A percentile compares a stretch with the other conserved stretches of the same genome.
phyloP scores from a whole-genome alignment of 2,888 invertebrate genomes.

The Harpalus rubripes region DNA sequence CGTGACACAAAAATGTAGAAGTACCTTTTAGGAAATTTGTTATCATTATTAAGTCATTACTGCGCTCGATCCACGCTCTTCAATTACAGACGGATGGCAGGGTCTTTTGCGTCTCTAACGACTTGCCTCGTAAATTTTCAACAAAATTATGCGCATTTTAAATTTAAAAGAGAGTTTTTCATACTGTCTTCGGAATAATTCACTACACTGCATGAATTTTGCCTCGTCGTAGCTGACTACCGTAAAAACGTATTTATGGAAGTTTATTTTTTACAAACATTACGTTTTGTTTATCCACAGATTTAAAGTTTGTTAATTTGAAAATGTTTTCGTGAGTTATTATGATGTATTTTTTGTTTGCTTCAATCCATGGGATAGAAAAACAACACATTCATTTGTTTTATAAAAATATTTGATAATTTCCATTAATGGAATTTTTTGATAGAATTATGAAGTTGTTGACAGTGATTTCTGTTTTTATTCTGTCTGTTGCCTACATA shows the following conservation, averaged over 20 bases:
- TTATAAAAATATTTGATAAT: too few relatives aligned
- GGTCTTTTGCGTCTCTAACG: slow-evolving; percentile 29
- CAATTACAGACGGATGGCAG: slow-evolving; percentile 48
- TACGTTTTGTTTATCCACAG: slow-evolving; percentile 20
- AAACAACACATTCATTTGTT: not conserved
- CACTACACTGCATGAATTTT: slow-evolving; percentile 28
- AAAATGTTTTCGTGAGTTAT: not conserved
- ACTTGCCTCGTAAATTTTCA: slow-evolving; percentile 53
- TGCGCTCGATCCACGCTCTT: not conserved
- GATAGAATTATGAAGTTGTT: too few relatives aligned
- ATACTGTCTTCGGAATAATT: slow-evolving; percentile 40
- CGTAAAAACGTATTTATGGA: slow-evolving; percentile 48
- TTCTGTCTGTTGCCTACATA: too few relatives aligned
- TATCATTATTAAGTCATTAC: slow-evolving; percentile 55
- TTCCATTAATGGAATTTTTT: too few relatives aligned
- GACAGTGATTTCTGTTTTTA: too few relatives aligned
- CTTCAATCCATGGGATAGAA: not conserved
- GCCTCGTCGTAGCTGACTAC: slow-evolving; percentile 6
- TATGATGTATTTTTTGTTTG: not conserved
- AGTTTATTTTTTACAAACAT: slow-evolving; percentile 4
- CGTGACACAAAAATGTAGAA: slow-evolving; percentile 12
- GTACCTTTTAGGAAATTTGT: slow-evolving; percentile 48
- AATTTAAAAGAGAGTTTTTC: slow-evolving; percentile 53
- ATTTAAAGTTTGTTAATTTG: slow-evolving; percentile 34
- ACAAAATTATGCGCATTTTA: slow-evolving; percentile 53